Base-by-base conservation (phyloP, 1,140 invertebrate species). In the Harlomillsia oculata region DNA sequence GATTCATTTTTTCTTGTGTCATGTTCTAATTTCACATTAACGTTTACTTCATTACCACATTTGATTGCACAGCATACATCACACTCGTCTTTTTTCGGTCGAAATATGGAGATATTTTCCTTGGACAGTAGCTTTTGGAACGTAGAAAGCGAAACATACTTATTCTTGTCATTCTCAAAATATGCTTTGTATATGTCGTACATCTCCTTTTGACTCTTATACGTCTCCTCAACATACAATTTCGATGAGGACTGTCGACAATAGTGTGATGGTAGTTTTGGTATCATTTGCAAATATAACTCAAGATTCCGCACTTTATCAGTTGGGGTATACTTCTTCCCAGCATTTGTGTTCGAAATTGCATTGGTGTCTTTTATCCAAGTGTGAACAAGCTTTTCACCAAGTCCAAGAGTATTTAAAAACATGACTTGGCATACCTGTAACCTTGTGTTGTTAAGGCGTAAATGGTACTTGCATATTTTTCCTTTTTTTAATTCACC, bases 31-130 rank as follows among this genome's bases (percentile, higher is more conserved):
- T 49, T 29, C 64, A 69, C 37, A 62, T 56, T 60, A n/a, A 66
- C 67, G 50, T 68, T 59, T n/a, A 30, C 60, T 44, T 72, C 53
- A 45, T 68, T 69, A 56, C 58, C 62, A 45, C 56, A 54, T 66
- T 68, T 66, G 62, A 59, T 63, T 45, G 26, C 40, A 52, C 58
- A 64, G 62, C 68, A 72, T n/a, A 65, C 51, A 25, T 71, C 68
- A 55, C 70, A 72, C 16, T 39, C 32, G 34, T 49, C 44, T 23
- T 56, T 49, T 18, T 30, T 46, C 11, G 18, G 30, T n/a, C 13
- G 11, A 21, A 49, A 48, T 3, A 49, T 11, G 14, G n/a, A 29
- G 18, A 51, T 16, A 39, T 49, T 39, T 14, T 28, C n/a, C 3
- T 13, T 1, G 16, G 18, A 16, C 5, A 40, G 23, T 40, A 20